phyloP scores from a whole-genome alignment of 2,113 vertebrate genomes.

The Monarcha castaneiventris region DNA sequence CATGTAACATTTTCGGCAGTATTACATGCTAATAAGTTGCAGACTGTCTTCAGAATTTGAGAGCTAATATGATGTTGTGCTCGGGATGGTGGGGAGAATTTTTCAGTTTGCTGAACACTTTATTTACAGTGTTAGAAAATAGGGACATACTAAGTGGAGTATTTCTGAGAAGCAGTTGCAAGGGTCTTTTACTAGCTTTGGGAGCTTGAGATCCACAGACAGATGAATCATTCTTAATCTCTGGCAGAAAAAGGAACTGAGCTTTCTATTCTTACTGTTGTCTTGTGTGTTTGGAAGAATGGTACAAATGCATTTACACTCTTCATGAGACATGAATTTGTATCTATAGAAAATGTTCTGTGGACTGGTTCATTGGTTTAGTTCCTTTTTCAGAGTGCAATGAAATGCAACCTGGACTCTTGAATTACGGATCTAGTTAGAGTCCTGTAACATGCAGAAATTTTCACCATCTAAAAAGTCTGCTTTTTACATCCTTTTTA shows the following conservation, averaged over 20 bases:
- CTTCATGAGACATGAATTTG: neutral
- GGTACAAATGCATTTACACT: neutral
- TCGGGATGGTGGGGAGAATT: neutral
- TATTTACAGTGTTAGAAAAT: neutral
- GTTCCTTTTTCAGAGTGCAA: neutral
- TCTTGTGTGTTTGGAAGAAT: neutral
- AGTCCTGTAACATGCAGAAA: neutral
- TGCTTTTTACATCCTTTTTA: neutral
- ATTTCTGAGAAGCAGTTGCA: neutral
- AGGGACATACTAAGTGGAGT: neutral
- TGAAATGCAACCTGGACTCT: neutral
- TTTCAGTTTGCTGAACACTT: neutral
- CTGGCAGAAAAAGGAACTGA: neutral
- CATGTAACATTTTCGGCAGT: neutral
- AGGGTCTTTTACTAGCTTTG: neutral
- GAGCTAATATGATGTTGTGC: neutral
- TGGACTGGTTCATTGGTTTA: neutral
- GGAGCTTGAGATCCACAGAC: neutral
- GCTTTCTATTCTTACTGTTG: neutral
- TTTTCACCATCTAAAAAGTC: neutral
- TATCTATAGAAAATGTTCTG: neutral
- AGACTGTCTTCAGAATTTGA: neutral
- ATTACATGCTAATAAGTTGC: neutral
- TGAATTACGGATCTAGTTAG: neutral
- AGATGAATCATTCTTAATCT: neutral